These are phyloP conservation scores for Muscicapa striata DNA, from an alignment of 2,797 vertebrate genomes.

Conservation along the genomic window DNA sequence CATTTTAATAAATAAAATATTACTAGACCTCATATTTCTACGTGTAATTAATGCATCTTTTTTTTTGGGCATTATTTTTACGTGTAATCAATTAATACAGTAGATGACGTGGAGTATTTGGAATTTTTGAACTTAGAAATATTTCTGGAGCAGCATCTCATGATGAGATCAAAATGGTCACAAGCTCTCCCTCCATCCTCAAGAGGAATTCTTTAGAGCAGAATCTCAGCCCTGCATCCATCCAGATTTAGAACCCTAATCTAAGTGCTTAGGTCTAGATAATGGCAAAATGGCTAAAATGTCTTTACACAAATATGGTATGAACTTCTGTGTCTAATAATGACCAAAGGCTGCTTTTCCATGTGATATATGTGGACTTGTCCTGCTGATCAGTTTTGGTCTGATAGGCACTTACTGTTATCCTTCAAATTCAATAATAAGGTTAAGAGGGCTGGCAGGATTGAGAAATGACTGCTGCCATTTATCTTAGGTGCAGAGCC, in stretches of 20 bases:
- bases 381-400: slow-evolving; percentile 46
- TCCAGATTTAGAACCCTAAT: neutral
- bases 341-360: neutral
- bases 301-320: neutral
- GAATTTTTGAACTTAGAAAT: neutral
- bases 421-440: slow-evolving; percentile 41
- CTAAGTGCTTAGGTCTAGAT: neutral
- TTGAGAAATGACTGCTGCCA: slow-evolving; percentile 40
- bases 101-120: neutral
- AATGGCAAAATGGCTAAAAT: neutral
- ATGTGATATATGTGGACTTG: neutral
- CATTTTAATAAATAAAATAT: neutral
- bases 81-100: accelerated
- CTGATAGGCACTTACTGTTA: slow-evolving; percentile 21
- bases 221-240: neutral
- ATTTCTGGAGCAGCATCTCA: neutral
- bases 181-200: neutral
- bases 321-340: neutral
- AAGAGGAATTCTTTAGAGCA: neutral
- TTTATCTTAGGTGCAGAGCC: slow-evolving; percentile 29
- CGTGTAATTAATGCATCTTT: neutral
- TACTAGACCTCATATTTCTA: neutral
- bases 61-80: neutral
- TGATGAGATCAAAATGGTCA: neutral
- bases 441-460: neutral